Percentiles rank a stretch among this genome's conserved stretches.
phyloP scores from a whole-genome alignment of 2,888 invertebrate species.

The Drosophila stalkeri region DNA sequence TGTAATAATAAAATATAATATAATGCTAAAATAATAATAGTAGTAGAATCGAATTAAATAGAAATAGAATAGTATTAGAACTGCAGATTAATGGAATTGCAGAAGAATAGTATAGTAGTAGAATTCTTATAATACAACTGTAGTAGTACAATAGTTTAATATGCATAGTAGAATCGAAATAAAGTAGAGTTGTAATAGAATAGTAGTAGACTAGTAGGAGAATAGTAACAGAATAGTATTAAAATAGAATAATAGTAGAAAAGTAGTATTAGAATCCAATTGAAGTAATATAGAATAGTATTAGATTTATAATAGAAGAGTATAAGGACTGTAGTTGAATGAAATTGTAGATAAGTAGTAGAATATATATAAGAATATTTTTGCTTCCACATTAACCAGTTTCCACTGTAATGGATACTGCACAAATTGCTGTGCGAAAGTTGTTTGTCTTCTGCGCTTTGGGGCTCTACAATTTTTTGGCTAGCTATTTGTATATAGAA shows the following conservation, averaged over 20 bases:
- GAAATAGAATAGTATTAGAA: too few relatives aligned
- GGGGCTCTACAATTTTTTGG: slow-evolving; percentile 25
- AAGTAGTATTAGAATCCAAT: too few relatives aligned
- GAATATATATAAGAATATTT: neutral
- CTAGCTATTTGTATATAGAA: slow-evolving; percentile 34
- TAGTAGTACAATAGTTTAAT: neutral
- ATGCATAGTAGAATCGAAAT: too few relatives aligned
- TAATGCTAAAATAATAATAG: too few relatives aligned
- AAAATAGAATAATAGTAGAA: neutral
- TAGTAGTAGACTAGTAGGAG: neutral
- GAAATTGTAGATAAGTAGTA: neutral
- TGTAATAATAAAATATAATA: too few relatives aligned
- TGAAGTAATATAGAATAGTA: neutral
- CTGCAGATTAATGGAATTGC: too few relatives aligned
- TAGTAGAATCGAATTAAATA: neutral
- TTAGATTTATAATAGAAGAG: neutral
- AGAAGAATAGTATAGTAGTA: neutral
- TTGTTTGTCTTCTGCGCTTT: slow-evolving; percentile 18
- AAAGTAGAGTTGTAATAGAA: neutral
- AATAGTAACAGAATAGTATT: neutral
- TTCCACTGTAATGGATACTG: slow-evolving; percentile 6
- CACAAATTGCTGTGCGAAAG: slow-evolving; percentile 62
- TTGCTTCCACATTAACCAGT: neutral
- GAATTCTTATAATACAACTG: neutral
- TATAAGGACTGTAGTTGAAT: too few relatives aligned